A percentile compares a stretch with the other conserved stretches of the same genome.
phyloP scores from a whole-genome alignment of 1,140 invertebrate genomes.

The Drosophila tristis region DNA sequence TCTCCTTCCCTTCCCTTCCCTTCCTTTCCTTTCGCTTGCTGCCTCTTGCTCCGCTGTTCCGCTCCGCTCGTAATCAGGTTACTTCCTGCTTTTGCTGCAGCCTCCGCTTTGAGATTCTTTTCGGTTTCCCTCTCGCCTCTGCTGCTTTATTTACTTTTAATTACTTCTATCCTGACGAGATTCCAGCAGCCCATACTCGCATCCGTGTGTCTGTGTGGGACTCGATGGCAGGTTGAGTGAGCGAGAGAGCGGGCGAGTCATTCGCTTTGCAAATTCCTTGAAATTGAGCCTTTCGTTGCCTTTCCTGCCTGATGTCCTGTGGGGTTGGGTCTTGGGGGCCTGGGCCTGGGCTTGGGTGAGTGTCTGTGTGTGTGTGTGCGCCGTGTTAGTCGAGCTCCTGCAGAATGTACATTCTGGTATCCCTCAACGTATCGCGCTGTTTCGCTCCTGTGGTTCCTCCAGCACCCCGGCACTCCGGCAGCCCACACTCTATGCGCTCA shows the following conservation, averaged over 20 bases:
- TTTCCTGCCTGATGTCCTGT: slow-evolving; percentile 47
- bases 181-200: slow-evolving; percentile 18
- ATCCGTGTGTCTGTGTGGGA: slow-evolving; percentile 6
- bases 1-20: not conserved
- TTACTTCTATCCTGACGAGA: slow-evolving; percentile 57
- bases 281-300: slow-evolving; percentile 70
- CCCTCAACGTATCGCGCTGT: slow-evolving; percentile 58
- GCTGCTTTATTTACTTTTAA: slow-evolving; percentile 62
- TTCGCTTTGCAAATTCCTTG: slow-evolving; percentile 57
- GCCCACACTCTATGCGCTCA: slow-evolving; percentile 40
- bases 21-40: slow-evolving; percentile 19
- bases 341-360: not conserved
- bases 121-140: slow-evolving; percentile 13
- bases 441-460: slow-evolving; percentile 7
- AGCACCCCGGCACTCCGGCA: slow-evolving; percentile 29
- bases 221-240: no score
- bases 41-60: slow-evolving; percentile 39
- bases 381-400: slow-evolving; percentile 52
- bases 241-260: no score
- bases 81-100: slow-evolving; percentile 30
- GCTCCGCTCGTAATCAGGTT: slow-evolving; percentile 45
- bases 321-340: not conserved
- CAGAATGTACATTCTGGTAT: slow-evolving; percentile 59
- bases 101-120: slow-evolving; percentile 12
- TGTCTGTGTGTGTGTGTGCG: slow-evolving; percentile 6